Percentiles rank a stretch among this genome's conserved stretches.
phyloP scores from a whole-genome alignment of 2,113 vertebrate genomes.

The Sinocyclocheilus rhinocerous region DNA sequence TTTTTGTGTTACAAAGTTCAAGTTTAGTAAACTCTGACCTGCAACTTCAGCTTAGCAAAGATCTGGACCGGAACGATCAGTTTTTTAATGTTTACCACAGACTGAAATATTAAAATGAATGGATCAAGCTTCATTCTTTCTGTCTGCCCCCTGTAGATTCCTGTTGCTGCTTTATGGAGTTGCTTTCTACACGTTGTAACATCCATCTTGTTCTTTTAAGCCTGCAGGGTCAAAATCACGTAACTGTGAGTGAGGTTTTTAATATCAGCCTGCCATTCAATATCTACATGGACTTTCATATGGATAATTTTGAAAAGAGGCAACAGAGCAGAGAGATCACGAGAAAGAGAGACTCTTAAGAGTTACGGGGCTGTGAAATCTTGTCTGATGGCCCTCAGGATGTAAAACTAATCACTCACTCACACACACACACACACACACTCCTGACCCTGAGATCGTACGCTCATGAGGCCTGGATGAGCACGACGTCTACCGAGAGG shows the following conservation, averaged over 20 bases:
- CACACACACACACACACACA: not conserved
- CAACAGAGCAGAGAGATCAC: not conserved
- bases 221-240: slow-evolving; percentile 8
- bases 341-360: slow-evolving; percentile 3
- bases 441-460: slow-evolving; percentile 18
- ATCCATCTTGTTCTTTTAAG: slow-evolving; percentile 13
- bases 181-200: not conserved
- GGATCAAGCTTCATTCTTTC: not conserved
- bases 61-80: not conserved
- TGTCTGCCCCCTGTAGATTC: not conserved
- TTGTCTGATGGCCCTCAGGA: slow-evolving; percentile 19
- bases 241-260: slow-evolving; percentile 16
- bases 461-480: not conserved
- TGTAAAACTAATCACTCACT: not conserved
- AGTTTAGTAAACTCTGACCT: not conserved
- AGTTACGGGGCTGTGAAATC: slow-evolving; percentile 12
- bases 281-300: not conserved
- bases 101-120: not conserved
- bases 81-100: not conserved
- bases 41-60: not conserved
- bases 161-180: not conserved
- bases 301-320: not conserved
- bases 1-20: not conserved
- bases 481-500: not conserved
- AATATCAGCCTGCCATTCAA: slow-evolving; percentile 33